Base-by-base conservation (phyloP, 2,888 invertebrate genomes). In the Chrysodeixis includens region DNA sequence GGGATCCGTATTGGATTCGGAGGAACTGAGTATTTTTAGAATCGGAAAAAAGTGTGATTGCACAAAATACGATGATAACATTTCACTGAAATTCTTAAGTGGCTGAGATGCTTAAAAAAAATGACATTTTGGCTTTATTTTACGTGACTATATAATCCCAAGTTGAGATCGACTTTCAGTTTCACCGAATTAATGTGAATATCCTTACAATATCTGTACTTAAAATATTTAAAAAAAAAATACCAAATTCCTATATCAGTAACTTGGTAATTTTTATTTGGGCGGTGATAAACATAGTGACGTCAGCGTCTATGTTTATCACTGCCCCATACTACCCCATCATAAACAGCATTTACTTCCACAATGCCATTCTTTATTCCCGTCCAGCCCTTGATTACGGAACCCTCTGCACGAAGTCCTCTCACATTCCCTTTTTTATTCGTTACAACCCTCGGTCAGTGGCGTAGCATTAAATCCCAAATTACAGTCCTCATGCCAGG, bases 401-500 rank as follows among this genome's bases (percentile, higher is more conserved):
- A 79, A 79, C 81, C 75, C 64, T 22, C 49, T 20, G 18, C 52
- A 46, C 16, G 18, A 51, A 30, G 52, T 26, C 20, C 7, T 55
- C 63, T 67, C 66, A 57, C 62, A 63, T 66, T 62, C 10, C 26
- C 18, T 18, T 67, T 69, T 74, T 74, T 79, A 70, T 71, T 68
- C 57, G 58, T 56, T 64, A 46, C 53, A 60, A 63, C 69, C 57
- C 59, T 53, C 54, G 68, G 77, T 69, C 82, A 80, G 68, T 62
- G 77, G 70, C 63, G 58, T 56, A 54, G 71, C 69, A 81, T 82
- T 81, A 82, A 81, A 79, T 81, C 58, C 70, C 74, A 81, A 82
- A 82, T 82, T 81, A 82, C 77, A 82, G 71, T 55, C 77, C 67
- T 75, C 72, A 80, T 81, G 79, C 64, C 81, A 79, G 79, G 74